Evolutionary conservation across 2,888 invertebrate genomes (phyloP).

Genomic region (Ceratothoa steindachneri): DNA sequence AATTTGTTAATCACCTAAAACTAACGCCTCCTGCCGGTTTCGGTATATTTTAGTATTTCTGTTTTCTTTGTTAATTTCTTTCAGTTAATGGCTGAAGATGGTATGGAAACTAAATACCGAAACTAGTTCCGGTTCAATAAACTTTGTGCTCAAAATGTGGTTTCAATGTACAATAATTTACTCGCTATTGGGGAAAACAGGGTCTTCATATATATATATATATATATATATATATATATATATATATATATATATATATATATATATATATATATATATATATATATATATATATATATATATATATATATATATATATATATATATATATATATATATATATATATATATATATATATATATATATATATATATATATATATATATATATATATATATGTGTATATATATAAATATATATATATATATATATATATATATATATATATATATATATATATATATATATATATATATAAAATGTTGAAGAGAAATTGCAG

Average conservation of each 20-base stretch:
- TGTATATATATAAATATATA: conserved; percentile 1
- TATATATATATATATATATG: background rate
- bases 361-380: conserved; percentile 14
- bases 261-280: conserved; percentile 19
- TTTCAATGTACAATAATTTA: too few species aligned
- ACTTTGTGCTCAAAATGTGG: too few species aligned
- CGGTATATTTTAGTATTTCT: too few species aligned
- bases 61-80: too few species aligned
- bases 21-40: too few species aligned
- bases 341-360: conserved; percentile 9
- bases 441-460: conserved; percentile 12
- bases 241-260: conserved; percentile 18
- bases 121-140: too few species aligned
- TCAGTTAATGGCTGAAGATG: too few species aligned
- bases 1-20: too few species aligned
- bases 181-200: too few species aligned
- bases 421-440: conserved; percentile 12
- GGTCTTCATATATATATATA: conserved; percentile 16
- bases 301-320: conserved; percentile 13
- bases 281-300: conserved; percentile 16
- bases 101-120: too few species aligned
- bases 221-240: conserved; percentile 16
- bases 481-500: too few species aligned
- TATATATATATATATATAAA: background rate
- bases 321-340: conserved; percentile 7